Evolutionary conservation across 2,888 invertebrate genomes (phyloP), one percentile per base, ranked within the genome.

Genomic region (Platycnemis pennipes): DNA sequence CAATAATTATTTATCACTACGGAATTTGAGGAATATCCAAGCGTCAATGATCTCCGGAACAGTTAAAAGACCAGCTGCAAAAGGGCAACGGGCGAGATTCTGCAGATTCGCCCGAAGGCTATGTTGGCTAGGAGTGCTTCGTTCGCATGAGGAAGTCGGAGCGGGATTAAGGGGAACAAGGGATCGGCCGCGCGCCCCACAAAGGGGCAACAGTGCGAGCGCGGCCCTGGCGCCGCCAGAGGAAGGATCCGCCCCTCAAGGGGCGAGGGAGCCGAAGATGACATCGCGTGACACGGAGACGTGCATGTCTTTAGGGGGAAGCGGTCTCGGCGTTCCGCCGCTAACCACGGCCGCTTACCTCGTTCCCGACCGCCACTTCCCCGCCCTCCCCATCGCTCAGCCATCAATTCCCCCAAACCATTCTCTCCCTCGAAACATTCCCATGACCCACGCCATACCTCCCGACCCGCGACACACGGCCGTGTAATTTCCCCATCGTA

Each of bases 211-310:
- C n/a, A n/a, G n/a, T n/a, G n/a, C n/a, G n/a, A n/a, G n/a, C n/a
- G n/a, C n/a, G n/a, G n/a, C n/a, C n/a, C n/a, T n/a, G n/a, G n/a
- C n/a, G n/a, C n/a, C n/a, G n/a, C n/a, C 1, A 37, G 13, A 37
- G 85, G 85, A 37, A 37, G 42, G 7, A 31, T 11, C 11, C 31
- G 31, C 85, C 42, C 85, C 85, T 16, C 37, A 85, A 31, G 19
- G 42, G 42, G 2, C 26, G 31, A 31, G 26, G 45, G 49, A 31
- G 46, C n/a, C n/a, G n/a, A 37, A 37, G 89, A 89, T 89, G 89
- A 89, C 89, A 89, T 89, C 89, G 89, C 89, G 89, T 89, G 89
- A 89, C 42, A 89, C 37, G 46, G 19, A 88, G 49, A 88, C 88
- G 45, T 45, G 26, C 88, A 46, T 88, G 88, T 46, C 46, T 88